Base-by-base conservation (phyloP, 2,888 invertebrate species). In the Drosophila formosana region DNA sequence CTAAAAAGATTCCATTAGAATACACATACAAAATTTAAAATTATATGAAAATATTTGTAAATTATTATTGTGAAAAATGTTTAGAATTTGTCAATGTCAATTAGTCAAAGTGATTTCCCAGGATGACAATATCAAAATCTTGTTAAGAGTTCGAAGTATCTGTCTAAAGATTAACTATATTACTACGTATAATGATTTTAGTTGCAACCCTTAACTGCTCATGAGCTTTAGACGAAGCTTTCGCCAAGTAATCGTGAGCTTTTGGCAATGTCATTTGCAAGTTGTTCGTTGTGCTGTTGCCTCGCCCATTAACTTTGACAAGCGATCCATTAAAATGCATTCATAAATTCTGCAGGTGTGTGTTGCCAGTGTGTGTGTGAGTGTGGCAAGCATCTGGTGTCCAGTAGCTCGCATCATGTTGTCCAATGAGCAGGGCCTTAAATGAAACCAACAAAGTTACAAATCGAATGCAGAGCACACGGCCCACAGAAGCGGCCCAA, bases 321-420 rank as follows among this genome's bases (percentile, higher is more conserved):
- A 75, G 78, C 78, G 76, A 83, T 82, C 84, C 81, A 86, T 82
- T 83, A 79, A 86, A 86, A 78, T 64, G 78, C 76, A 78, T 83
- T 82, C 82, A 86, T 83, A 82, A 83, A 86, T 82, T 82, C 52
- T 68, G 68, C 82, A 87, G 82, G 79, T 85, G 80, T 67, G 32
- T 46, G 37, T 47, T 25, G 32, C 18, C 18, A n/a, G 53, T 9
- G 3, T 39, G 34, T 11, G 30, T 5, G 9, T 34, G 34, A 25
- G 51, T 18, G 50, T 39, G 62, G 46, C 7, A 26, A 23, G 37
- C 13, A 37, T 23, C 34, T 55, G 57, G 50, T 66, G 52, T 71
- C 39, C 61, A 53, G 52, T 56, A 34, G 32, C 30, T 28, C 11
- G 63, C 63, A 72, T 67, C 75, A 71, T 71, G 75, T 75, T 75